Base-by-base conservation (phyloP, 2,113 vertebrate species). In the Eleginops maclovinus region DNA sequence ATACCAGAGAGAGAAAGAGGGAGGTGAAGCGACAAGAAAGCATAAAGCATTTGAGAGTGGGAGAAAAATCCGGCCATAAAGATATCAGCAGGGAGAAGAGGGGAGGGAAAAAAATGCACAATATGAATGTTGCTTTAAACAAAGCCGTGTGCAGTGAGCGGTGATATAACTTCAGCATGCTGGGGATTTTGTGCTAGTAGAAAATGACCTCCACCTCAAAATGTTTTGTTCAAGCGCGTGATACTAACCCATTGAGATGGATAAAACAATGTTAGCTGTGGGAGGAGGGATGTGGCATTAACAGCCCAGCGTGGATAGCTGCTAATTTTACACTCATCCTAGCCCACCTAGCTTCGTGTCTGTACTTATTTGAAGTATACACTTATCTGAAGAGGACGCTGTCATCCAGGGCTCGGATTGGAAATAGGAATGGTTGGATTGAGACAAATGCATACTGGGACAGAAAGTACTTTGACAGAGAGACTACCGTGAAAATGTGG, bases 241-340 rank as follows among this genome's bases (percentile, higher is more conserved):
- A 87, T 41, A 46, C 64, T 58, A 79, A 84, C 66, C 71, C 77
- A 56, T 9, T n/a, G 75, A 75, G 77, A 85, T 56, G 67, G 79
- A 65, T 76, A 44, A 77, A 85, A 81, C 55, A 50, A 61, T 65
- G 76, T 64, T 41, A 10, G 9, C 55, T 26, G 46, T 87, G 71
- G 72, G 77, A 65, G 79, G 79, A 86, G 43, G 67, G 81, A 89
- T 66, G 80, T 80, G 84, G 65, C 80, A 81, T 83, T 84, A 81
- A 82, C 54, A 60, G 49, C 60, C 75, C 71, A 65, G 67, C 31
- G 14, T 77, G 75, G 68, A 77, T 63, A 72, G 69, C 59, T 72
- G 75, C 83, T 75, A 76, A 89, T 87, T 91, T 85, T 83, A 83
- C 61, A 67, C 85, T 75, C 62, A 67, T 74, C 82, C 77, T 53